Conservation (phyloP, 2,797 vertebrate species). For the Prunella strophiata region DNA sequence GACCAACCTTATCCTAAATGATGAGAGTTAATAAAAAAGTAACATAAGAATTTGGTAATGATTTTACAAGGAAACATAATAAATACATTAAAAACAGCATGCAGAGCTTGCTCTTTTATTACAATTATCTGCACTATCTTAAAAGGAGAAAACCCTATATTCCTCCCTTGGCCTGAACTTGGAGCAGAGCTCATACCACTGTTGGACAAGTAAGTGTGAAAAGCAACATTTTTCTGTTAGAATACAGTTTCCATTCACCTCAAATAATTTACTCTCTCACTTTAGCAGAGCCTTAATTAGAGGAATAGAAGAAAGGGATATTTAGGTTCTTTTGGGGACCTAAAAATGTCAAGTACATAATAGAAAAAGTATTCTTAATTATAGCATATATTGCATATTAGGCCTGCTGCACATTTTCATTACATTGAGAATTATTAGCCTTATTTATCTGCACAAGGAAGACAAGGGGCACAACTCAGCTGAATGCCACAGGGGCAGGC, state of each 20-base stretch:
- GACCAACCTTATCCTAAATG: not conserved
- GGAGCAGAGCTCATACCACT: not conserved
- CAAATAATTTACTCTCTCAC: not conserved
- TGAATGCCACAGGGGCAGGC: not conserved
- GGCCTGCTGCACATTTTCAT: not conserved
- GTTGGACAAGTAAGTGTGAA: not conserved
- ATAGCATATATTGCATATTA: not conserved
- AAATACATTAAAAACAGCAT: not conserved
- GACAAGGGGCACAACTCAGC: not conserved
- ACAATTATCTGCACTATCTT: not conserved
- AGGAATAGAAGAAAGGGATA: not conserved
- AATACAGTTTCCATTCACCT: not conserved
- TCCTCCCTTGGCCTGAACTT: not conserved
- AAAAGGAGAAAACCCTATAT: not conserved
- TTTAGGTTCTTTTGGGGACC: rapidly evolving
- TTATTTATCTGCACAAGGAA: not conserved
- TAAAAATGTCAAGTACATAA: not conserved
- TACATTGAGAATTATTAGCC: not conserved
- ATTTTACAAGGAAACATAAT: not conserved
- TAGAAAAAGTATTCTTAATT: not conserved
- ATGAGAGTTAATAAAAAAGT: not conserved
- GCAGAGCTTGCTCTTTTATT: not conserved
- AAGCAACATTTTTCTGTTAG: not conserved
- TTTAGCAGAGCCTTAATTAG: not conserved
- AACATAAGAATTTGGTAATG: not conserved